Evolutionary conservation across 2,797 vertebrate genomes (phyloP), one percentile per base, ranked within the genome.

Genomic region (Echiichthys vipera): DNA sequence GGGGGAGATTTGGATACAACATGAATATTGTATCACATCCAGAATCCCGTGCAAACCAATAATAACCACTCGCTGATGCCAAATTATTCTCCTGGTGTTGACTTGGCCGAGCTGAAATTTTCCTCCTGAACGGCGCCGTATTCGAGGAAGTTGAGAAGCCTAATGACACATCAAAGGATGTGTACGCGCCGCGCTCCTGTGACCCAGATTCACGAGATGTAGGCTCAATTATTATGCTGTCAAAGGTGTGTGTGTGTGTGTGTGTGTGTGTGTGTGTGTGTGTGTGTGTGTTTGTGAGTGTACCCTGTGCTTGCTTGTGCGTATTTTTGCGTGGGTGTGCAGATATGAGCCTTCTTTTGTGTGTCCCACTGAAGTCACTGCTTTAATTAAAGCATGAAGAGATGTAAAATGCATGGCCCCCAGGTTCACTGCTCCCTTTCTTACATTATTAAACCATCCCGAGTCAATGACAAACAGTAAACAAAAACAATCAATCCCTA

Each of bases 91-190:
- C 57, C 50, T 22, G 62, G 54, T 77, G 27, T n/a, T 57, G 58
- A 83, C 55, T 77, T 62, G 74, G 71, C 88, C 78, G 70, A 81
- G 45, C 71, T 49, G 49, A 67, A 62, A 74, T 75, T 67, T 57
- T 36, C 29, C 69, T 72, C 75, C 63, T 81, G 74, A 87, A 80
- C 56, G 43, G 66, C 20, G 45, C 11, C 5, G 78, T 74, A 71
- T 80, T 87, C 56, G 54, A 87, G 81, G 87, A 85, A 89, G 84
- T 80, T 7, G 18, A 37, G 70, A 47, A 70, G 73, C 71, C 77
- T 90, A 81, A 89, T 79, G 88, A 85, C 88, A 87, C 88, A 85
- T 91, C 88, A 91, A 90, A 89, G 84, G 66, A 78, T 45, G 72
- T 29, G 49, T 55, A 51, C 45, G 56, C 80, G 64, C 62, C 14